These are phyloP conservation scores for Steatocranus sp. DNA, from an alignment of 2,797 vertebrate genomes.

Conservation along the genomic window DNA sequence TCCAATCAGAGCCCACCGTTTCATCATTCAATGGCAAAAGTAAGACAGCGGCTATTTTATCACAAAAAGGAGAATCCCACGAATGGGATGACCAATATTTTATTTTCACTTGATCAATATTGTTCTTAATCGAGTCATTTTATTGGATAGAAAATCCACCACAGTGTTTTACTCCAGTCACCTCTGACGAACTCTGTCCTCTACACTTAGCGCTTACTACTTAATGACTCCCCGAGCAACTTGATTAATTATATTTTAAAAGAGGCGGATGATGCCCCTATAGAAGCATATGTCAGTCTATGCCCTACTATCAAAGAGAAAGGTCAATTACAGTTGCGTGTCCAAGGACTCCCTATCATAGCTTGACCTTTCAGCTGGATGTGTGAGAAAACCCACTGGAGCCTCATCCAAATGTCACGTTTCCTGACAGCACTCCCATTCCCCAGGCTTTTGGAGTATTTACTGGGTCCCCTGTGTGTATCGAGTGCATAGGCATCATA, in stretches of 20 bases:
- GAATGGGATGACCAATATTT: neutral
- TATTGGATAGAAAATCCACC: neutral
- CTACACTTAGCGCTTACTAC: neutral
- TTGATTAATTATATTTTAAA: conserved; percentile 42
- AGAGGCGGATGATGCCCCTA: conserved; percentile 12
- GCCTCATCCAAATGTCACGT: conserved; percentile 64
- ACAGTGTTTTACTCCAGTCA: neutral
- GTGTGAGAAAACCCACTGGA: conserved; percentile 52
- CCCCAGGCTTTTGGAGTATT: conserved; percentile 13
- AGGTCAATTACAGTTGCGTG: conserved; percentile 65
- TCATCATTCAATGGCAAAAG: neutral
- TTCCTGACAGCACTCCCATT: conserved; percentile 21
- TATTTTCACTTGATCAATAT: neutral
- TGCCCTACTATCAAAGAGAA: conserved; percentile 52
- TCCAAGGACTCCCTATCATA: conserved; percentile 60
- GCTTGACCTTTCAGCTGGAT: conserved; percentile 65
- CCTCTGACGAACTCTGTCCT: neutral
- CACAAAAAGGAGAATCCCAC: neutral
- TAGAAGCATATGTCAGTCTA: conserved; percentile 41
- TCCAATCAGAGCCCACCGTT: neutral
- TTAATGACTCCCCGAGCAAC: conserved; percentile 46
- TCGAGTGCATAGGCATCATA: neutral
- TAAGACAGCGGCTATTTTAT: neutral
- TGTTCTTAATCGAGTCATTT: neutral
- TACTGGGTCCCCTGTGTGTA: neutral